phyloP scores from a whole-genome alignment of 2,113 vertebrate genomes.

The Stegostoma tigrinum region DNA sequence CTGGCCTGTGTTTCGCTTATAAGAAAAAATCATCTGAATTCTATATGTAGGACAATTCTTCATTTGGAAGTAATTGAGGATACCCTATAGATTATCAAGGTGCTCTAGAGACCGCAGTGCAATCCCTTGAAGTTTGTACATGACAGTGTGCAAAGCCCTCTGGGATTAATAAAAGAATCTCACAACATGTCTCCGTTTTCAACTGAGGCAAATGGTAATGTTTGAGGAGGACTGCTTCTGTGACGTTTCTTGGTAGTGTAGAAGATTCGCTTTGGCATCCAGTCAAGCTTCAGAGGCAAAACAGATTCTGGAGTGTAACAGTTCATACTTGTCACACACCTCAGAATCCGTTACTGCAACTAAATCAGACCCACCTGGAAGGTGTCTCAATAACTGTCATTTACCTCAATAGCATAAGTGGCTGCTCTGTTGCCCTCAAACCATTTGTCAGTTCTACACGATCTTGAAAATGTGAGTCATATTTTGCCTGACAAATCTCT shows the following conservation, averaged over 20 bases:
- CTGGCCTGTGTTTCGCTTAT: neutral
- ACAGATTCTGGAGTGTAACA: neutral
- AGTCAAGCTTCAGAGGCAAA: neutral
- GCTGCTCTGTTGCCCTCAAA: neutral
- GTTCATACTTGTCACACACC: neutral
- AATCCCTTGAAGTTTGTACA: neutral
- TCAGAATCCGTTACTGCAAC: neutral
- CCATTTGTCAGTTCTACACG: neutral
- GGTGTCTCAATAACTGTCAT: neutral
- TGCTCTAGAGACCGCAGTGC: neutral
- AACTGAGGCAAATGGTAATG: neutral
- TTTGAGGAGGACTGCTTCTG: neutral
- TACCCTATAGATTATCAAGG: neutral
- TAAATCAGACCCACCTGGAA: slow-evolving; percentile 28
- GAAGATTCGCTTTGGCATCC: neutral
- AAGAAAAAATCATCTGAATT: neutral
- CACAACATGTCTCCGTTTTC: neutral
- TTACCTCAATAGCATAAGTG: neutral
- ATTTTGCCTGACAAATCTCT: slow-evolving; percentile 8
- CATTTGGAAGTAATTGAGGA: neutral
- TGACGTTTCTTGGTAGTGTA: neutral
- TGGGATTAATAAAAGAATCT: neutral
- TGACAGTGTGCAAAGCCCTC: neutral
- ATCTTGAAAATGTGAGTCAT: slow-evolving; percentile 1
- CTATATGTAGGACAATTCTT: neutral